Evolutionary conservation across 1,140 invertebrate species (phyloP), one percentile per base, ranked within the genome.

Genomic region (Pemphigus obesinymphae): DNA sequence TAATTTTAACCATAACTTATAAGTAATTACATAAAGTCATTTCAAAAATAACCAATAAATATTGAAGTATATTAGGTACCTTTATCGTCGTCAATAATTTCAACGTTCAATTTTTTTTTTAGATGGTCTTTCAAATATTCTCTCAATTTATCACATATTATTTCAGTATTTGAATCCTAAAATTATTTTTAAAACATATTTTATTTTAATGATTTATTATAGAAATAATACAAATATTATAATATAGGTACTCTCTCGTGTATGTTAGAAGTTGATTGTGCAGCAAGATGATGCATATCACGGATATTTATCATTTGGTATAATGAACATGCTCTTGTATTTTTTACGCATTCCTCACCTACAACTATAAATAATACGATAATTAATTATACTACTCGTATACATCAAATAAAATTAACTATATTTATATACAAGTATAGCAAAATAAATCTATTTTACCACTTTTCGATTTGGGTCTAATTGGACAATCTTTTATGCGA

Each of bases 91-190:
- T 80, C 55, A 26, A 80, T 53, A 2, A 80, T 43, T 20, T 80
- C 76, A 45, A 80, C 23, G 15, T 87, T 87, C 6, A 89, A 82
- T 84, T 89, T 89, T 82, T 89, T 88, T 82, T 88, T 88, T 8
- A 89, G 85, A 61, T 89, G 88, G 11, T 86, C 85, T 84, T 89
- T 88, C 8, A 89, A 84, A 29, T 87, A 85, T 72, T 89, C 88
- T 68, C 87, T 82, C 85, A 84, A 68, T 26, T 80, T 66, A 20
- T 76, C 58, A 82, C 58, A 82, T n/a, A 66, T 61, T 26, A 61
- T 66, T 61, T 48, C 82, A 26, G 26, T 2, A 50, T 63, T 80
- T 34, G n/a, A 37, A 82, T 82, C 82, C 82, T 82, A 40, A 50
- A 75, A 82, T 26, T 4, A n/a, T 11, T 15, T 15, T 31, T 3